These are phyloP conservation scores for Orchesella cincta DNA, from an alignment of 1,140 invertebrate species.

Conservation along the genomic window DNA sequence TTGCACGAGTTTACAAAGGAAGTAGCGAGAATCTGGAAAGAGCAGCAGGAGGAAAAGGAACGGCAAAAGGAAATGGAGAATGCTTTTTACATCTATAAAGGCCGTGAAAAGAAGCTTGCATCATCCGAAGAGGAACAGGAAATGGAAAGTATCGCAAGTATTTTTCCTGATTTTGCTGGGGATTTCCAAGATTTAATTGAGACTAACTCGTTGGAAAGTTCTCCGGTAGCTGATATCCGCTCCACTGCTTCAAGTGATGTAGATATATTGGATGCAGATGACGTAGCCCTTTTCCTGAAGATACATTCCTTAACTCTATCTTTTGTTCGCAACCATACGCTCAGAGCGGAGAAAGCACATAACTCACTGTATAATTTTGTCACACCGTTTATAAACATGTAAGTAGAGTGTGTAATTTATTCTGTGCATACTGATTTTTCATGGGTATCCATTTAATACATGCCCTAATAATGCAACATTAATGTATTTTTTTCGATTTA, in stretches of 20 bases:
- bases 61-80: slow-evolving; percentile 72
- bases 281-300: slow-evolving; percentile 39
- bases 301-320: slow-evolving; percentile 25
- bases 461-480: no score
- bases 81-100: slow-evolving; percentile 77
- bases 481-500: slow-evolving; percentile 24
- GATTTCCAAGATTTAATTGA: slow-evolving; percentile 56
- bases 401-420: not conserved
- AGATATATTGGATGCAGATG: slow-evolving; percentile 31
- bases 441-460: no score
- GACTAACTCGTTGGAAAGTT: not conserved
- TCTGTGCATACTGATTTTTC: not conserved
- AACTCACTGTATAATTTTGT: slow-evolving; percentile 38
- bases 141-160: slow-evolving; percentile 67
- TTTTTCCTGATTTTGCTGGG: slow-evolving; percentile 76
- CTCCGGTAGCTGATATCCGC: not conserved
- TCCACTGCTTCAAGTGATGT: not conserved
- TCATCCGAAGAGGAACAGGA: slow-evolving; percentile 73
- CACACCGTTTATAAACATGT: slow-evolving; percentile 44
- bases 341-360: not conserved
- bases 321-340: slow-evolving; percentile 39
- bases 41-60: slow-evolving; percentile 69
- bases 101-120: slow-evolving; percentile 59
- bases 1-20: slow-evolving; percentile 61
- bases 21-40: slow-evolving; percentile 72